Evolutionary conservation across 2,113 vertebrate genomes (phyloP), one percentile per base, ranked within the genome.

Genomic region (Pimephales promelas): DNA sequence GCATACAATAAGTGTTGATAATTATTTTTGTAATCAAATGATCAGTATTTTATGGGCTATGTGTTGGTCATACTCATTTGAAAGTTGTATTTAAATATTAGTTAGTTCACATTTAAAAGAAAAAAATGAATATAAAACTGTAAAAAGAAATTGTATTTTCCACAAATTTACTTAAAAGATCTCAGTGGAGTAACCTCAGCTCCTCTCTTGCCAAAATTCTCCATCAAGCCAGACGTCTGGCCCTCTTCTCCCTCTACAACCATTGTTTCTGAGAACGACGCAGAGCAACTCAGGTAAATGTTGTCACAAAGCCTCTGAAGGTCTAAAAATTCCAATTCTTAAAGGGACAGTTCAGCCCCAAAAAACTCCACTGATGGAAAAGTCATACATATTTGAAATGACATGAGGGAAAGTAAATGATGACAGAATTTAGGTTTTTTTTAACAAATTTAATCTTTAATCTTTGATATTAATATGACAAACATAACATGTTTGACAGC

Each of bases 251-350:
- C 87, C 22, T 86, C 87, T 7, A 22, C 18, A 2, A 62, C 82
- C 2, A 54, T 11, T 49, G 3, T 84, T 36, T 81, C 81, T 22
- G 62, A 91, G 70, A 86, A 90, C 26, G n/a, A 68, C 16, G 52
- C 75, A 16, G 79, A 88, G 18, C 68, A 10, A 7, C 79, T 5
- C 84, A 89, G 90, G 93, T 93, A 79, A 24, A 73, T 26, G 40
- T 26, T 31, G 11, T 56, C 24, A 40, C 36, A 75, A 52, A 28
- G n/a, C n/a, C n/a, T n/a, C n/a, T n/a, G n/a, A n/a, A n/a, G n/a
- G n/a, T n/a, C n/a, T n/a, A n/a, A n/a, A n/a, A n/a, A n/a, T n/a
- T n/a, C n/a, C n/a, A n/a, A n/a, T n/a, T n/a, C n/a, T n/a, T n/a
- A n/a, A n/a, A n/a, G n/a, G n/a, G n/a, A n/a, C n/a, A n/a, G n/a